phyloP scores from a whole-genome alignment of 2,888 invertebrate genomes.

The Ceraclea dissimilis region DNA sequence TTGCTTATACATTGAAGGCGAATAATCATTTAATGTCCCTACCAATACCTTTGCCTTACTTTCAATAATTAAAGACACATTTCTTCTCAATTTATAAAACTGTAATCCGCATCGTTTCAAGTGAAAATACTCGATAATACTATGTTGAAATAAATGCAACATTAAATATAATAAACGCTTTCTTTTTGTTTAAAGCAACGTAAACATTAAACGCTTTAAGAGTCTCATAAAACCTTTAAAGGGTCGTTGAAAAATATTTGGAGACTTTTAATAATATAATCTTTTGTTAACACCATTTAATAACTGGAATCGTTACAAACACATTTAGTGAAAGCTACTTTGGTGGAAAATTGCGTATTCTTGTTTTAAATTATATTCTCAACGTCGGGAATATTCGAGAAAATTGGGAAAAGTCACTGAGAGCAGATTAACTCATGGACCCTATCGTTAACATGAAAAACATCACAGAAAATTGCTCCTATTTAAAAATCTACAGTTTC shows the following conservation, averaged over 20 bases:
- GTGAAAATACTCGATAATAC: not conserved
- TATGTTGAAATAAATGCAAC: not conserved
- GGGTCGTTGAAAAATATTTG: not conserved
- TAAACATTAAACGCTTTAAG: not conserved
- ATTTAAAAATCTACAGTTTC: no score
- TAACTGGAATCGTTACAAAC: conserved; percentile 1
- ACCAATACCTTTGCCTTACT: no score
- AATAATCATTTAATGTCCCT: no score
- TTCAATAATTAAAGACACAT: no score
- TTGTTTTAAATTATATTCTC: not conserved
- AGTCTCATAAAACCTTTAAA: not conserved
- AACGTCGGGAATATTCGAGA: no score
- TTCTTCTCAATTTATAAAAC: no score
- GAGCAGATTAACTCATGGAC: no score
- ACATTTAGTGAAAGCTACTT: not conserved
- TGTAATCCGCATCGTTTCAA: no score
- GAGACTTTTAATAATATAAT: not conserved
- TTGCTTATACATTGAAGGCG: no score
- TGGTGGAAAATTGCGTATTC: not conserved
- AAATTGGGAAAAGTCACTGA: no score
- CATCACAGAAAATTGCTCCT: no score
- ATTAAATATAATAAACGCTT: not conserved
- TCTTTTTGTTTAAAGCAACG: not conserved
- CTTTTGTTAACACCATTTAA: conserved; percentile 2
- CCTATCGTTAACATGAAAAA: no score